Conservation (phyloP, 2,113 vertebrate genomes). For the Gracilinanus agilis region DNA sequence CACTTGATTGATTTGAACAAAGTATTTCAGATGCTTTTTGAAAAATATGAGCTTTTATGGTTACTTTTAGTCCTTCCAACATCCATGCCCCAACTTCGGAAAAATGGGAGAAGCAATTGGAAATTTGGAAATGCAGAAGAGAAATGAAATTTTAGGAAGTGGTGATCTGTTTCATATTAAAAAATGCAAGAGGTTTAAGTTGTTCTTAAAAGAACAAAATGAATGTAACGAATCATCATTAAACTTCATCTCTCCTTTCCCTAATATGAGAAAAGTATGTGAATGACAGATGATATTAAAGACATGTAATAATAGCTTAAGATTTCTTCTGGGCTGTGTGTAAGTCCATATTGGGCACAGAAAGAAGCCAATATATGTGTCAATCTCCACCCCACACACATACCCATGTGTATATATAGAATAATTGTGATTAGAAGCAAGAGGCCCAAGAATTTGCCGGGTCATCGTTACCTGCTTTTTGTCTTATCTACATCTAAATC, state of each 20-base stretch:
- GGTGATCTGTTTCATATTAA: not conserved
- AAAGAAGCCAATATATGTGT: not conserved
- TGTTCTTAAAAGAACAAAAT: not conserved
- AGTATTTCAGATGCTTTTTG: no score
- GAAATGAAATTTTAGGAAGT: not conserved
- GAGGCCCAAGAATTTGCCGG: not conserved
- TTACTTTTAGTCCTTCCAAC: not conserved
- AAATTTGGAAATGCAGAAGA: not conserved
- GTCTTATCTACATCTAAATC: fast-evolving
- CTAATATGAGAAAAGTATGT: not conserved
- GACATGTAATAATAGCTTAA: not conserved
- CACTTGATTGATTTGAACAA: no score
- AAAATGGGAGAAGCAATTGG: not conserved
- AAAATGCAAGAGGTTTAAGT: not conserved
- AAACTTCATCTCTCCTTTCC: not conserved
- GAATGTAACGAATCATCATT: not conserved
- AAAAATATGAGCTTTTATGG: not conserved
- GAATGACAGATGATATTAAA: not conserved
- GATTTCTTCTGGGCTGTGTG: not conserved
- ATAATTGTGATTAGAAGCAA: fast-evolving
- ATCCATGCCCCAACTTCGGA: not conserved
- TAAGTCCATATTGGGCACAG: not conserved
- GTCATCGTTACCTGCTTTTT: fast-evolving
- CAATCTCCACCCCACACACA: not conserved
- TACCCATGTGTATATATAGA: not conserved